Evolutionary conservation across 1,140 invertebrate species (phyloP).

Genomic region (Orchesella cincta): DNA sequence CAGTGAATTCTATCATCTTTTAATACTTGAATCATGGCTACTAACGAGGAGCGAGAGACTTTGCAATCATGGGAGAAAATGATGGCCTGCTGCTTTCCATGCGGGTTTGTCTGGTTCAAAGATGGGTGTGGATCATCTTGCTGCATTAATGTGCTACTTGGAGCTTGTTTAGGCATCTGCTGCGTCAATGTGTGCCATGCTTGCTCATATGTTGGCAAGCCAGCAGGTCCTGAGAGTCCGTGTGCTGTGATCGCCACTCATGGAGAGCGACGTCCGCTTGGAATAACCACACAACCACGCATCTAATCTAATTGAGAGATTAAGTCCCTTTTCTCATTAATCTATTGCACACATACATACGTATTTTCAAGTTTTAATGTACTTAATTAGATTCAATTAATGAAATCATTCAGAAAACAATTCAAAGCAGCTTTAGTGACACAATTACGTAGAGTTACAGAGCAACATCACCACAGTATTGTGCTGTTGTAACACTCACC

Average conservation of each 20-base stretch:
- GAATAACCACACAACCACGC: slow-evolving; percentile 20
- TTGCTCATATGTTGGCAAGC: slow-evolving; percentile 34
- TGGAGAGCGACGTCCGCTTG: neutral
- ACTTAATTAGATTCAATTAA: too few species aligned
- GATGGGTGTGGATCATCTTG: slow-evolving; percentile 27
- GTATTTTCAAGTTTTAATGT: too few species aligned
- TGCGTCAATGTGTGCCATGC: slow-evolving; percentile 37
- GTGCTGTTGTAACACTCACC: too few species aligned
- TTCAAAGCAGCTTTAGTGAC: too few species aligned
- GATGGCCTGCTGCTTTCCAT: slow-evolving; percentile 32
- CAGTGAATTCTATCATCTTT: neutral
- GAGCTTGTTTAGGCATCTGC: slow-evolving; percentile 15
- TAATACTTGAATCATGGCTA: slow-evolving; percentile 1
- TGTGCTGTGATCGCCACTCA: neutral
- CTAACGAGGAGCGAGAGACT: neutral
- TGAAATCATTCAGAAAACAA: too few species aligned
- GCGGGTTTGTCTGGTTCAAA: slow-evolving; percentile 34
- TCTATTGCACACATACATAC: too few species aligned
- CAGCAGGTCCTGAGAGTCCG: neutral
- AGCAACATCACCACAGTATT: too few species aligned
- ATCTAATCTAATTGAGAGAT: too few species aligned
- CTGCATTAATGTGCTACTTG: slow-evolving; percentile 11
- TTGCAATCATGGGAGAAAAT: slow-evolving; percentile 29
- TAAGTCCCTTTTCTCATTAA: too few species aligned
- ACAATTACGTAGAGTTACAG: too few species aligned